A percentile compares a stretch with the other conserved stretches of the same genome.
These are phyloP conservation scores for Lota lota DNA, from an alignment of 2,113 vertebrate species.

Conservation along the genomic window DNA sequence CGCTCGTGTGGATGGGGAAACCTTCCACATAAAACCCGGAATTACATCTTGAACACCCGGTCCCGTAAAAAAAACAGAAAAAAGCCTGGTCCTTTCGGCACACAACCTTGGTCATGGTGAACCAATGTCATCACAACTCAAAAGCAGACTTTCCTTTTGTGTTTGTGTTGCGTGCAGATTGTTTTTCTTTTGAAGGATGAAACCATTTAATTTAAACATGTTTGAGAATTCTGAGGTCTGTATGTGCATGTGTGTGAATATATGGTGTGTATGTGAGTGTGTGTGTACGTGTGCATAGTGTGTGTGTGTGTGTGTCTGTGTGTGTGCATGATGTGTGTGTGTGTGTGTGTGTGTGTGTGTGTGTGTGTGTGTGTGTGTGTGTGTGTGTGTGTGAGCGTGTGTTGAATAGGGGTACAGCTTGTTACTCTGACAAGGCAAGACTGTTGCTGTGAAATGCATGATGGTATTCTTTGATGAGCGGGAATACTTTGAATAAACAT, in stretches of 20 bases:
- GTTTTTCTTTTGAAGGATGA: background rate
- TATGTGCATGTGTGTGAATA: background rate
- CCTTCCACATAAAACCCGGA: too few relatives aligned
- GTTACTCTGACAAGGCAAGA: constrained; percentile 60
- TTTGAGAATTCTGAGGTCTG: background rate
- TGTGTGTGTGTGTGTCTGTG: background rate
- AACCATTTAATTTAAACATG: background rate
- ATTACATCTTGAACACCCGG: too few relatives aligned
- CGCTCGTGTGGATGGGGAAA: too few relatives aligned
- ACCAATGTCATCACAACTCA: too few relatives aligned
- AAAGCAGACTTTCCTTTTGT: too few relatives aligned
- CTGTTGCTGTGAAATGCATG: constrained; percentile 63
- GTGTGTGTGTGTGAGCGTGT: constrained; percentile 9
- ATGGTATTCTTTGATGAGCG: constrained; percentile 61
- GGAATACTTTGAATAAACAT: constrained; percentile 62
- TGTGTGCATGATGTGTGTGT: too few relatives aligned
- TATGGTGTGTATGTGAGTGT: too few relatives aligned
- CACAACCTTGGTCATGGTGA: too few relatives aligned
- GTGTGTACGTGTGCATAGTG: background rate
- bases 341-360: background rate
- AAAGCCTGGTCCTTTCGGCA: too few relatives aligned
- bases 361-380: too few relatives aligned
- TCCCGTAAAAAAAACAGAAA: too few relatives aligned
- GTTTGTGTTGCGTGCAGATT: too few relatives aligned
- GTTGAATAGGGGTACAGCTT: constrained; percentile 32